Conservation (phyloP, 2,888 invertebrate genomes). For the Hanleya hanleyi region DNA sequence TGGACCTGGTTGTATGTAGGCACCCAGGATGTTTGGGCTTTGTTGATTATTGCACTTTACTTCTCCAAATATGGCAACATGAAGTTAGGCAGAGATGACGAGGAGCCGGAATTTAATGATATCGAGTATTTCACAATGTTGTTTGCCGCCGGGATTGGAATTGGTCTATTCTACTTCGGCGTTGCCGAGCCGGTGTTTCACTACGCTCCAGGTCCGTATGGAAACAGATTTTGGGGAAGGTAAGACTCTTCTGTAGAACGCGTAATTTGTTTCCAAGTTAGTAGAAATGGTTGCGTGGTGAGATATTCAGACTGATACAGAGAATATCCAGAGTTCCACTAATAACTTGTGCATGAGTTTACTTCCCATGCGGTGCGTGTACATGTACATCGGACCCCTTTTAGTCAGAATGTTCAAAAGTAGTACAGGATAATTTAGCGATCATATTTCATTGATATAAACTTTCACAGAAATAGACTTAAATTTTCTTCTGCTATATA, state of each 20-base stretch:
- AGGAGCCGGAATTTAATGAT: slow-evolving; percentile 33
- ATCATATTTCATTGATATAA: too few species aligned
- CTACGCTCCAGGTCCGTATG: slow-evolving; percentile 7
- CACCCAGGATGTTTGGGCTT: not conserved
- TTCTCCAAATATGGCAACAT: slow-evolving; percentile 32
- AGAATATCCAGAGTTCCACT: too few species aligned
- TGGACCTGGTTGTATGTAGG: slow-evolving; percentile 13
- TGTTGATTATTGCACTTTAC: slow-evolving; percentile 29
- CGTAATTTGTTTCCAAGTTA: too few species aligned
- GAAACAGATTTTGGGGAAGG: not conserved
- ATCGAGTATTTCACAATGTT: slow-evolving; percentile 31
- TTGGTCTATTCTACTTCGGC: slow-evolving; percentile 33
- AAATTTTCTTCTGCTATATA: too few species aligned
- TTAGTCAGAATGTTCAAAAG: too few species aligned
- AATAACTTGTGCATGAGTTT: too few species aligned
- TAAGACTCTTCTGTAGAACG: not conserved
- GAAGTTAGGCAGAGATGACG: slow-evolving; percentile 25
- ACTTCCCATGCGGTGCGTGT: too few species aligned
- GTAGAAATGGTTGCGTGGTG: too few species aligned
- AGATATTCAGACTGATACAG: too few species aligned
- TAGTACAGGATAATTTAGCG: too few species aligned
- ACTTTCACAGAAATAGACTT: too few species aligned
- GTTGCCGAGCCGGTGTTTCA: slow-evolving; percentile 36
- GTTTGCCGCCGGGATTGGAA: slow-evolving; percentile 35
- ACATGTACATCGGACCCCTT: too few species aligned